These are phyloP conservation scores for Tenebrosternarchus preto DNA, from an alignment of 2,113 vertebrate genomes.

Conservation along the genomic window DNA sequence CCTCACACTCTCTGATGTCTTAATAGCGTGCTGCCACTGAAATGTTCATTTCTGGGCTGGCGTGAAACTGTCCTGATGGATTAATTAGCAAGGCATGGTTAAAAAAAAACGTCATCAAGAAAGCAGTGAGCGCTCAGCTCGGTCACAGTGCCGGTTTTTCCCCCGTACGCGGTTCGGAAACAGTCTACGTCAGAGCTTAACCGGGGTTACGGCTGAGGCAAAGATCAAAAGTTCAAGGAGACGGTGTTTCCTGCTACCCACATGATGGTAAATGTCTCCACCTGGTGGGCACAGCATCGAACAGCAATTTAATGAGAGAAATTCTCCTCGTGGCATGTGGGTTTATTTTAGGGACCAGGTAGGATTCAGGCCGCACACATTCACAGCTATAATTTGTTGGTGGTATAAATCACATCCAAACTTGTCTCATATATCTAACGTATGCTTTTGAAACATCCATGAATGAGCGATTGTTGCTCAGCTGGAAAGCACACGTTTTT, in stretches of 20 bases:
- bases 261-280: constrained; percentile 40
- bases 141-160: not conserved
- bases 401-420: no score
- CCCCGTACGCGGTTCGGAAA: not conserved
- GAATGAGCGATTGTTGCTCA: no score
- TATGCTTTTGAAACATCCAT: no score
- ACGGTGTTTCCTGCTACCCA: not conserved
- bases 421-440: no score
- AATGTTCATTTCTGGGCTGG: not conserved
- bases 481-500: no score
- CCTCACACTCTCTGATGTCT: not conserved
- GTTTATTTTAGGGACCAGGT: no score
- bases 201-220: constrained; percentile 34
- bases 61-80: not conserved
- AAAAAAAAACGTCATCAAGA: not conserved
- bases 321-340: no score
- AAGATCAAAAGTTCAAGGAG: constrained; percentile 54
- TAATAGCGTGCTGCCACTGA: not conserved
- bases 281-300: constrained; percentile 34
- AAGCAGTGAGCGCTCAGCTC: not conserved
- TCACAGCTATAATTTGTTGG: no score
- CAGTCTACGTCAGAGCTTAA: constrained; percentile 22
- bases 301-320: not conserved
- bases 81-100: not conserved
- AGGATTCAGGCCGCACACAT: no score